phyloP scores from a whole-genome alignment of 2,113 vertebrate genomes.

The Ammodytes dubius region DNA sequence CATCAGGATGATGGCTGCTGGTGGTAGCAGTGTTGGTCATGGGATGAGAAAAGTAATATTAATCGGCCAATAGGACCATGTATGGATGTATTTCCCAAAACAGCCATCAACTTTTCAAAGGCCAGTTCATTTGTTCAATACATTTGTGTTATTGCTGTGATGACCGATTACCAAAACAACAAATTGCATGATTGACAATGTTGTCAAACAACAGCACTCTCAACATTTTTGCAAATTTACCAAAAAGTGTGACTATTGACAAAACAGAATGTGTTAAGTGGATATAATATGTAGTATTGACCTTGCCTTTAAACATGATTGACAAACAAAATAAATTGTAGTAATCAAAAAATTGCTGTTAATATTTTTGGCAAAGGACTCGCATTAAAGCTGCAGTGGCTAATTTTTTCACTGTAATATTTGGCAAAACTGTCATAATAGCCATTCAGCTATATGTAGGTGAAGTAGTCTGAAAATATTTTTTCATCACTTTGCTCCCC shows the following conservation, averaged over 20 bases:
- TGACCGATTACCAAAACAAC: not conserved
- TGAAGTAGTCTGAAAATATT: too few species aligned
- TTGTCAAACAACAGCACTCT: not conserved
- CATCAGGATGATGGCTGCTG: too few species aligned
- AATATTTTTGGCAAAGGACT: too few species aligned
- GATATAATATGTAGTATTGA: not conserved
- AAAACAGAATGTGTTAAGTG: not conserved
- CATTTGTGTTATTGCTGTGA: not conserved
- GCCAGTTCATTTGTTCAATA: not conserved
- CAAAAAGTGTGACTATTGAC: too few species aligned
- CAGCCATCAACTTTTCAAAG: not conserved
- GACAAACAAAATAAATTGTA: not conserved
- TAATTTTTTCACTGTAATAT: too few species aligned
- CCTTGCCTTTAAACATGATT: not conserved
- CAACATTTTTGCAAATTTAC: too few species aligned
- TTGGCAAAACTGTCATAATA: too few species aligned
- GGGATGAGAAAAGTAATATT: not conserved
- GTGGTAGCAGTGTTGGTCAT: not conserved
- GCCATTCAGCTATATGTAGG: too few species aligned
- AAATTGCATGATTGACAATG: not conserved
- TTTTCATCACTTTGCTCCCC: too few species aligned
- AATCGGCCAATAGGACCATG: not conserved
- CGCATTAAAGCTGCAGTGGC: too few species aligned
- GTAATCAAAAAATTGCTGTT: not conserved
- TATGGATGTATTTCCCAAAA: not conserved